These are phyloP conservation scores for Lagopus muta DNA, from an alignment of 2,113 vertebrate species.

Conservation along the genomic window DNA sequence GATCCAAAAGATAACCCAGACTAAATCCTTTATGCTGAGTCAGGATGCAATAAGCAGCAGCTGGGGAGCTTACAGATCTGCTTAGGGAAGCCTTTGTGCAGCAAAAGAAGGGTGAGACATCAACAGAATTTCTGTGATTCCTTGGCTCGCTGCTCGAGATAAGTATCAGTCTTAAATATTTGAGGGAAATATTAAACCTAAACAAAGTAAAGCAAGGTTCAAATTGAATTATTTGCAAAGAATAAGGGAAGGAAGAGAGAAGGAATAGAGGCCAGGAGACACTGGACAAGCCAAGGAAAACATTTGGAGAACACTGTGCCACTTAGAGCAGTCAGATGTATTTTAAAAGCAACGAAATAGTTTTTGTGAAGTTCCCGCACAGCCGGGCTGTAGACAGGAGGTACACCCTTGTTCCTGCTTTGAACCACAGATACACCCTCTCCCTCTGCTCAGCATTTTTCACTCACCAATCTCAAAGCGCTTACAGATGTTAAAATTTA, in stretches of 20 bases:
- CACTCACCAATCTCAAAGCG: conserved; percentile 47
- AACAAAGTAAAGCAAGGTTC: conserved; percentile 31
- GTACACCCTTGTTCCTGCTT: conserved; percentile 27
- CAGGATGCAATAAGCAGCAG: neutral
- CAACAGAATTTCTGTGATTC: conserved; percentile 56
- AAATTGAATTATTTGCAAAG: conserved; percentile 32
- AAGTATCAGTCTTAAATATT: conserved; percentile 51
- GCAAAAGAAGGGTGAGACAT: neutral
- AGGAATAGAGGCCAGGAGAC: conserved; percentile 12
- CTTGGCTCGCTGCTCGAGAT: conserved; percentile 43
- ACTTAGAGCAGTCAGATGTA: conserved; percentile 41
- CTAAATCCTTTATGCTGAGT: neutral
- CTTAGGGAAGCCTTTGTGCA: neutral
- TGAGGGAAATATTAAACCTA: conserved; percentile 58
- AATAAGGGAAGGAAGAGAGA: conserved; percentile 30
- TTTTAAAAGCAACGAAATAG: conserved; percentile 43
- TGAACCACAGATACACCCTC: conserved; percentile 41
- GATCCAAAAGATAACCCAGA: neutral
- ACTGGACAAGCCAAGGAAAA: conserved; percentile 54
- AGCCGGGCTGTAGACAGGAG: conserved; percentile 30
- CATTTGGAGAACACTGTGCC: conserved; percentile 19
- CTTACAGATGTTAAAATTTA: conserved; percentile 40
- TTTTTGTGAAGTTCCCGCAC: conserved; percentile 19
- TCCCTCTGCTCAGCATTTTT: conserved; percentile 33
- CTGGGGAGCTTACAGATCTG: neutral